Percentiles rank a stretch among this genome's conserved stretches.
Evolutionary conservation across 2,888 invertebrate species (phyloP).

Genomic region (Yponomeuta malinellus): DNA sequence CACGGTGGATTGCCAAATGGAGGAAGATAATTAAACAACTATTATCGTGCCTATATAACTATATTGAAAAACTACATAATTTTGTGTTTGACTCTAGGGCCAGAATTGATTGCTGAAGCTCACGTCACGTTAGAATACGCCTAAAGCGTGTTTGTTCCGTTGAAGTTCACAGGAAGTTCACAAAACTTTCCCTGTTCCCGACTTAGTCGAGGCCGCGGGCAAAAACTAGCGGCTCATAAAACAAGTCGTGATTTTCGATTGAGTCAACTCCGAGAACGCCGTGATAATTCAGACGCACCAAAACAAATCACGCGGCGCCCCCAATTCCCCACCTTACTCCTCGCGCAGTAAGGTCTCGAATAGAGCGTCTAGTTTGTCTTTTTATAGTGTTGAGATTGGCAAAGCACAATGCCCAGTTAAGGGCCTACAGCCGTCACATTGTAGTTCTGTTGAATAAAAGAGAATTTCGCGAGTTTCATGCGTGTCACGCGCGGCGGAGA

Average conservation of each 20-base stretch:
- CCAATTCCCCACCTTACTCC: background rate
- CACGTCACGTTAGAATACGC: too few species aligned
- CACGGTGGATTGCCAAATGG: too few species aligned
- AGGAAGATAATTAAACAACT: too few species aligned
- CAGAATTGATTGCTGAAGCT: too few species aligned
- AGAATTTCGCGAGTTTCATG: constrained; percentile 31
- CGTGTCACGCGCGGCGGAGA: constrained; percentile 39
- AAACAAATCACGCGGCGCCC: constrained; percentile 2
- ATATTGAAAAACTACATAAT: too few species aligned
- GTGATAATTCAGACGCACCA: background rate
- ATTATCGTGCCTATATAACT: too few species aligned
- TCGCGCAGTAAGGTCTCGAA: background rate
- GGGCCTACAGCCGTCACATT: constrained; percentile 13
- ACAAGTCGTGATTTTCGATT: constrained; percentile 1
- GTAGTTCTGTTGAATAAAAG: constrained; percentile 17
- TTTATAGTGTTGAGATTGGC: background rate
- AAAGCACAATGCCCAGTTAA: constrained; percentile 17
- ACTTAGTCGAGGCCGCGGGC: background rate
- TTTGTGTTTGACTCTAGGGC: too few species aligned
- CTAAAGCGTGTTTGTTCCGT: too few species aligned
- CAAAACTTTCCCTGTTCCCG: too few species aligned
- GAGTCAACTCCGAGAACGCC: background rate
- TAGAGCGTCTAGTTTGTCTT: background rate
- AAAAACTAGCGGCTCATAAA: background rate
- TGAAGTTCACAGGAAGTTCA: too few species aligned